A percentile compares a stretch with the other conserved stretches of the same genome.
Evolutionary conservation across 2,113 vertebrate genomes (phyloP).

Genomic region (Piprites chloris): DNA sequence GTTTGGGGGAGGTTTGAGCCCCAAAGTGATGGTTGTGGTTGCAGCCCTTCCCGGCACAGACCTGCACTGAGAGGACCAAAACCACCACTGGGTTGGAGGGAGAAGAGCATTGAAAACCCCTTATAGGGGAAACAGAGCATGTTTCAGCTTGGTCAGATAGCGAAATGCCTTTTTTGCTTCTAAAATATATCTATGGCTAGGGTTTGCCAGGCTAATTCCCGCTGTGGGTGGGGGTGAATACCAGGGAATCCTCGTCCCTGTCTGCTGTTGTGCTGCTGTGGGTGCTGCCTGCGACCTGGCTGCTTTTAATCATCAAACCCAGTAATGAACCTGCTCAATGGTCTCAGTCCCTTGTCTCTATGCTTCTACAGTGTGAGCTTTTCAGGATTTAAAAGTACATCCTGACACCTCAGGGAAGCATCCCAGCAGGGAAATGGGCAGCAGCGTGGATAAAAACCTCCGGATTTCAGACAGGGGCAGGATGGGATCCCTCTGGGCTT

Average conservation of each 20-base stretch:
- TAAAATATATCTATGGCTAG: background rate
- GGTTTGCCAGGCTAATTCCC: background rate
- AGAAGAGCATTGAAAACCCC: background rate
- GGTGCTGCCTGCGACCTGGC: fast-evolving
- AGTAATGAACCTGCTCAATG: background rate
- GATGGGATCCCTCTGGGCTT: background rate
- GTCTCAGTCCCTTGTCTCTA: background rate
- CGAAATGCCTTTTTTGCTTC: background rate
- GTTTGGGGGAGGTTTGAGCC: background rate
- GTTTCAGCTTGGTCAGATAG: background rate
- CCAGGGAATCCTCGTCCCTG: background rate
- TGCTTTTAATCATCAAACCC: background rate
- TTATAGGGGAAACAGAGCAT: fast-evolving
- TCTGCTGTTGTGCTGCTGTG: fast-evolving
- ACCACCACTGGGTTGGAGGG: fast-evolving
- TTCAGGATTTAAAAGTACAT: background rate
- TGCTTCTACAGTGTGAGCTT: background rate
- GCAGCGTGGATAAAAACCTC: background rate
- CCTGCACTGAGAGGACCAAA: fast-evolving
- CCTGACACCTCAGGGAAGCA: background rate
- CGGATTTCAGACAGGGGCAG: fast-evolving
- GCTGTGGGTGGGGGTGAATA: background rate
- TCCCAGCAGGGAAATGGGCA: background rate
- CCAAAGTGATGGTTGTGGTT: fast-evolving
- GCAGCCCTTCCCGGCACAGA: background rate